phyloP scores from a whole-genome alignment of 2,113 vertebrate species.

The Lucifuga dentata region DNA sequence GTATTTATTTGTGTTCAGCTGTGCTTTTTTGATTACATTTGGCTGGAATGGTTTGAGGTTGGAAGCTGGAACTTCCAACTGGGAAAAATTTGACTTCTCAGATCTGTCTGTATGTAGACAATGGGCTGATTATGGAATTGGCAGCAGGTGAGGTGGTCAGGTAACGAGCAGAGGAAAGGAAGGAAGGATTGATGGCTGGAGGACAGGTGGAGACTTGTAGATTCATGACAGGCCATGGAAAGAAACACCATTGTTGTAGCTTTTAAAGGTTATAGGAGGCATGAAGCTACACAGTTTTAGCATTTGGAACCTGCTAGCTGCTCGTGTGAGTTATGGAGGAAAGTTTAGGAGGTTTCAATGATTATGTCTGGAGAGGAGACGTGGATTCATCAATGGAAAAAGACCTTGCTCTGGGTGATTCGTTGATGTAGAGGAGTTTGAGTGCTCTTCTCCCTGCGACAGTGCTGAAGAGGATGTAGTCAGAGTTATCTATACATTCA shows the following conservation, averaged over 20 bases:
- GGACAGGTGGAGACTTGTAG: too few species aligned
- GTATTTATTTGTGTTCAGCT: too few species aligned
- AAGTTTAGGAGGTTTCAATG: conserved; percentile 36
- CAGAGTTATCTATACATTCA: conserved; percentile 23
- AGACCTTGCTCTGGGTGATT: conserved; percentile 57
- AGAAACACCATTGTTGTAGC: background rate
- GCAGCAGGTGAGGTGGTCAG: too few species aligned
- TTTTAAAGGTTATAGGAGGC: conserved; percentile 3
- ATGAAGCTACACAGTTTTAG: background rate
- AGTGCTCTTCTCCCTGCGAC: conserved; percentile 34
- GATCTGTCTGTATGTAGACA: too few species aligned
- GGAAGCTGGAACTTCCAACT: too few species aligned
- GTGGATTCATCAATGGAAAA: conserved; percentile 65
- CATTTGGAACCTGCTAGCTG: conserved; percentile 14
- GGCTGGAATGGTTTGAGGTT: too few species aligned
- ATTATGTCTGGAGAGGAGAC: conserved; percentile 38
- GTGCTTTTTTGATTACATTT: too few species aligned
- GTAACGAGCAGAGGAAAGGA: too few species aligned
- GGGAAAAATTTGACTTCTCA: too few species aligned
- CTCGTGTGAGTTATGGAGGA: conserved; percentile 27
- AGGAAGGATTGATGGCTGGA: too few species aligned
- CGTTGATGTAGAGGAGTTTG: conserved; percentile 68
- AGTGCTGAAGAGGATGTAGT: conserved; percentile 36
- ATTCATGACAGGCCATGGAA: too few species aligned
- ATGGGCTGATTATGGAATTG: too few species aligned